phyloP scores from a whole-genome alignment of 2,113 vertebrate genomes.

The Spilogale gracilis region DNA sequence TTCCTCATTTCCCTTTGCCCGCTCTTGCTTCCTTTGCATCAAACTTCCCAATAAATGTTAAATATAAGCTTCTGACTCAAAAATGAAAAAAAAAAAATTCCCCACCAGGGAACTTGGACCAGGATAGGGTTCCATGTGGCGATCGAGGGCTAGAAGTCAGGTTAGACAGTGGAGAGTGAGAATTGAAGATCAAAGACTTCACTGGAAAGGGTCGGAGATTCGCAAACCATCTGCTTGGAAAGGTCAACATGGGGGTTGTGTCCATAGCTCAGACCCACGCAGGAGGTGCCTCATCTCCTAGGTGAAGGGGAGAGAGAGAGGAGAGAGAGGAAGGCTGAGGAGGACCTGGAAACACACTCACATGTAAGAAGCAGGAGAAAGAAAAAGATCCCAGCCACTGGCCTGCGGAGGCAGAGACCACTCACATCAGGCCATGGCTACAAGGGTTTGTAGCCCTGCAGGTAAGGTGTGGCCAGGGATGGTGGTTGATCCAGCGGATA shows the following conservation, averaged over 20 bases:
- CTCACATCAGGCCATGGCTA: neutral
- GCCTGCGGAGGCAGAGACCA: neutral
- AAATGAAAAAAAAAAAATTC: neutral
- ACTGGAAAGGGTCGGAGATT: neutral
- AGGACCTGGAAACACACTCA: neutral
- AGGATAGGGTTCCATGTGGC: neutral
- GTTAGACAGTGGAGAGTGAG: neutral
- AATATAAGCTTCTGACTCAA: neutral
- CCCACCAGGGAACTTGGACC: neutral
- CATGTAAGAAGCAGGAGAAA: neutral
- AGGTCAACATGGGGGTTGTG: neutral
- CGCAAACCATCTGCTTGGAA: neutral
- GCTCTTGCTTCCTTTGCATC: conserved; percentile 28
- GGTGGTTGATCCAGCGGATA: too few species aligned
- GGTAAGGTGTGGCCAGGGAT: too few species aligned
- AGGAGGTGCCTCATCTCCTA: neutral
- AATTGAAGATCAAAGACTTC: neutral
- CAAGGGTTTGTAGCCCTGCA: neutral
- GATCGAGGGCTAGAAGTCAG: neutral
- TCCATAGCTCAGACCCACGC: neutral
- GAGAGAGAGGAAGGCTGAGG: neutral
- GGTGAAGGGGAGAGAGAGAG: neutral
- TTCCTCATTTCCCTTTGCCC: neutral
- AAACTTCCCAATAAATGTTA: neutral
- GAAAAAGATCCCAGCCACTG: neutral